These are phyloP conservation scores for Eulemur coronatus DNA, from an alignment of 2,797 vertebrate genomes.

Conservation along the genomic window DNA sequence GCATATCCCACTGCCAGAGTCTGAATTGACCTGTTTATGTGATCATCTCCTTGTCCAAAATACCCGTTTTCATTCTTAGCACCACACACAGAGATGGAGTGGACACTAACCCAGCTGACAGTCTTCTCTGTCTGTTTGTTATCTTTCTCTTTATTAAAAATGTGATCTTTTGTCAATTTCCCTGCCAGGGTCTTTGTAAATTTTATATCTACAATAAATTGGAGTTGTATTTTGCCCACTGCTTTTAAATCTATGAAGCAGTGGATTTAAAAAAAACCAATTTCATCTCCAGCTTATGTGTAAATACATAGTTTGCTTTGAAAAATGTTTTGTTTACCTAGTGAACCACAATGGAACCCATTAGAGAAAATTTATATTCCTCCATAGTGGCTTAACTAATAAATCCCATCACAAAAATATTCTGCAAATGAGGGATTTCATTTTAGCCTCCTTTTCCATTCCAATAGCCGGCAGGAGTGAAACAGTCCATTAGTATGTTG, in stretches of 20 bases:
- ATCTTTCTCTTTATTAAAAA: not conserved
- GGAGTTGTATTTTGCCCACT: not conserved
- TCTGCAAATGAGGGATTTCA: not conserved
- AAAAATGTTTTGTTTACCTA: constrained; percentile 58
- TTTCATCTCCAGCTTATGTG: constrained; percentile 28
- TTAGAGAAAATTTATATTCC: not conserved
- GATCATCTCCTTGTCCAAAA: not conserved
- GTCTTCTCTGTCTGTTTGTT: not conserved
- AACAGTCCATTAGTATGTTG: not conserved
- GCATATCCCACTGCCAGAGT: not conserved
- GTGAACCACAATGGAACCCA: not conserved
- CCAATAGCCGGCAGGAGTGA: not conserved
- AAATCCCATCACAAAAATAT: constrained; percentile 17
- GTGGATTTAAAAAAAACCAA: constrained; percentile 49
- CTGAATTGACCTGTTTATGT: not conserved
- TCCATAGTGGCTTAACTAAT: not conserved
- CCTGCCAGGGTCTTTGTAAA: not conserved
- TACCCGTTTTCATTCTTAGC: not conserved
- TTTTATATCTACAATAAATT: not conserved
- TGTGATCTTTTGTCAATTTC: not conserved
- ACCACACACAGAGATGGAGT: fast-evolving
- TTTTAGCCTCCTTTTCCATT: not conserved
- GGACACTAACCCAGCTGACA: not conserved
- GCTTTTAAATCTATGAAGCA: not conserved
- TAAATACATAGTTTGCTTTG: constrained; percentile 49